These are phyloP conservation scores for Pocillopora verrucosa DNA, from an alignment of 64 coral and sea anemone species.

Conservation along the genomic window DNA sequence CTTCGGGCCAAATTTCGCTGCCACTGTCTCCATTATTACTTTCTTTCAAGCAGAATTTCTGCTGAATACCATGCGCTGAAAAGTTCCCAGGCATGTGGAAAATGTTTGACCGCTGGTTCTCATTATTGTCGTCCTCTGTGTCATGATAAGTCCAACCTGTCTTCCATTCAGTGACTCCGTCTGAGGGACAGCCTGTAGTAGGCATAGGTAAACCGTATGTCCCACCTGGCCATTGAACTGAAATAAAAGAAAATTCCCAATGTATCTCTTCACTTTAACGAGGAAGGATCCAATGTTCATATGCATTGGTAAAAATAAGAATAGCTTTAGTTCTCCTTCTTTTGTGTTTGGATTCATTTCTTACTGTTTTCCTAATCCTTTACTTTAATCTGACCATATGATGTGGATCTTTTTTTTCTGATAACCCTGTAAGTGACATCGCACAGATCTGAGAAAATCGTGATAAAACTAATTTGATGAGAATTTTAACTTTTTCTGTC, in stretches of 20 bases:
- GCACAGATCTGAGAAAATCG: no score
- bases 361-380: no score
- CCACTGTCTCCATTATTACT: constrained; percentile 54
- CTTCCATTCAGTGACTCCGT: constrained; percentile 82
- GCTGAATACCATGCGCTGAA: constrained; percentile 95
- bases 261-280: not conserved
- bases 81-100: constrained; percentile 99
- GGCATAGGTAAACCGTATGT: constrained; percentile 96
- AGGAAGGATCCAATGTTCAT: no score
- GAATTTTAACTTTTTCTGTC: no score
- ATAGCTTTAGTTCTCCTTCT: no score
- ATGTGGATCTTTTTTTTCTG: no score
- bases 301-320: no score
- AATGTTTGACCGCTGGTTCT: constrained; percentile 89
- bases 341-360: no score
- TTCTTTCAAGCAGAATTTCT: constrained; percentile 94
- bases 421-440: no score
- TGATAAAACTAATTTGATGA: no score
- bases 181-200: constrained; percentile 76
- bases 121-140: constrained; percentile 94
- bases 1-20: constrained; percentile 97
- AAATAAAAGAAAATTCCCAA: not conserved
- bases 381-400: no score
- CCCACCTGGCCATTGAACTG: constrained; percentile 94
- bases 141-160: constrained; percentile 96